Conservation (phyloP, 2,888 invertebrate genomes). For the Limnephilus auricula region DNA sequence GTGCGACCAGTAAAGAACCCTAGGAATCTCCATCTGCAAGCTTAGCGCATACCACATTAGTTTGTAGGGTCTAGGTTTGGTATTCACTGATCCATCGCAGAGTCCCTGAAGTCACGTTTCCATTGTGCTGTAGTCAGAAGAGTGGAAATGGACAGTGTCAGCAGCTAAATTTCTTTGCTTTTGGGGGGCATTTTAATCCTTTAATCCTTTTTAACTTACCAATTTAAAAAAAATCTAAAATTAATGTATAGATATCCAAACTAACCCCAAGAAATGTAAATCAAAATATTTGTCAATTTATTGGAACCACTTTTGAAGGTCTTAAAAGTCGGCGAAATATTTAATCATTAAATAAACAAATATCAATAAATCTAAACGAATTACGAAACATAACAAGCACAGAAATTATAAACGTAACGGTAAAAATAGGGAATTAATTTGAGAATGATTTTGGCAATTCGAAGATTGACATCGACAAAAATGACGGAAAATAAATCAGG, state of each 20-base stretch:
- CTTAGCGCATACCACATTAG: not conserved
- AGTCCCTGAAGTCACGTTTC: slow-evolving; percentile 11
- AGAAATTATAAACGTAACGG: no score
- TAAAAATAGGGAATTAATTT: no score
- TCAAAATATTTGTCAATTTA: not conserved
- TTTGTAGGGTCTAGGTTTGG: not conserved
- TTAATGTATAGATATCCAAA: no score
- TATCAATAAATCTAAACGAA: no score
- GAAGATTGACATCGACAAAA: no score
- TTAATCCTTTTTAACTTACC: not conserved
- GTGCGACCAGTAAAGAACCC: not conserved
- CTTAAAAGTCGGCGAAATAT: no score
- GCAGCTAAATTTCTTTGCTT: not conserved
- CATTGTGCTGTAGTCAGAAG: not conserved
- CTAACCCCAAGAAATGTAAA: not conserved
- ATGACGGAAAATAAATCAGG: no score
- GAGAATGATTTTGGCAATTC: no score
- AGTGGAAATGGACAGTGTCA: not conserved
- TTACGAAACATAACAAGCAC: no score
- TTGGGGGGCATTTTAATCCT: not conserved
- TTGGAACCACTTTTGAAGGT: no score
- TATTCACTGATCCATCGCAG: not conserved
- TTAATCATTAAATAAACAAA: no score
- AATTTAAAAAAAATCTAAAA: not conserved
- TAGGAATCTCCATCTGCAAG: not conserved